Evolutionary conservation across 2,113 vertebrate species (phyloP), one percentile per base, ranked within the genome.

Genomic region (Clupea harengus): DNA sequence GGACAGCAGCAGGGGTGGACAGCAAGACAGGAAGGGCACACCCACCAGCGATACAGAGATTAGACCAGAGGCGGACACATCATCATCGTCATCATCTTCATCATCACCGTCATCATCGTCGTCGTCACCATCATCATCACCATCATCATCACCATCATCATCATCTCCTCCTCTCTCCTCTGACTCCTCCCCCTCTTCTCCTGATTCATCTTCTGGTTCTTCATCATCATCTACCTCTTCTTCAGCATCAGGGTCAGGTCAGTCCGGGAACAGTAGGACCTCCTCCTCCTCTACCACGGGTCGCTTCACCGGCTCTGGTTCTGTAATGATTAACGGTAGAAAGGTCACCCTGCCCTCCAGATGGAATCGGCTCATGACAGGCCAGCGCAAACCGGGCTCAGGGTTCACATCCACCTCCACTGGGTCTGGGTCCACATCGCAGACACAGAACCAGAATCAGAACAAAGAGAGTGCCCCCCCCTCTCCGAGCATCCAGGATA

Each of bases 351-450:
- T 85, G 89, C 84, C 87, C 17, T 82, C 85, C 0, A 91, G 93
- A 87, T 91, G 91, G 20, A 94, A 94, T 86, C 93, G 90, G 89
- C 20, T 92, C 45, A 75, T 83, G 5, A 93, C 91, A 78, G 92
- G 91, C 78, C 87, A 88, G 18, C 85, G 90, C 72, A 95, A 93
- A 92, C 86, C 92, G 54, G 84, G 64, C 20, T 83, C 85, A 13
- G 72, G 72, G 28, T 78, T 28, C 4, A 78, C 72, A 78, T 60
- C 89, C 10, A 88, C 88, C 11, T 86, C 90, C 11, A 1, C 89
- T 72, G 89, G 86, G 85, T 86, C 93, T 67, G 93, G 94, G 88
- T 93, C 92, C 9, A 89, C 89, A 87, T 84, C 92, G 47, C 92
- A 89, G 25, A 15, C 4, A 10, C 64, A 25, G 64, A 25, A 67